Evolutionary conservation across 2,797 vertebrate genomes (phyloP), one percentile per base, ranked within the genome.

Genomic region (Odontamblyopus lacepedii): DNA sequence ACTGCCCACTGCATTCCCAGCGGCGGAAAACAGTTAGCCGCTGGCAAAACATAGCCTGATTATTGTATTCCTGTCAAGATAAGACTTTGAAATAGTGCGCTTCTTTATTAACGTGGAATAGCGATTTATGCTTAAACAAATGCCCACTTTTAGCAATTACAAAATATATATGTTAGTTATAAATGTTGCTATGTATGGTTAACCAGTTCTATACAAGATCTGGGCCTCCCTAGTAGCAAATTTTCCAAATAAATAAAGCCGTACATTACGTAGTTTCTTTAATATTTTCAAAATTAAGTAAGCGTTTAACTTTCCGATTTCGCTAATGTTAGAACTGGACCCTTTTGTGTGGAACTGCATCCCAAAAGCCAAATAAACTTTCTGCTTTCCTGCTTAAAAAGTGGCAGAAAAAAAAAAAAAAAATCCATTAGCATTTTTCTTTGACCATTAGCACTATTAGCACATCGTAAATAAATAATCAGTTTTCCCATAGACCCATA

Each of bases 1-100:
- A 56, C 66, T 68, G 66, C 51, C 32, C 50, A 68, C 51, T 35
- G 32, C 53, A 38, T 68, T 68, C 30, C 53, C 51, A n/a, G 16
- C 9, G 30, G 7, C 3, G 27, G 19, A 35, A 56, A 56, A 35
- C 51, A 23, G 51, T 57, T 23, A 38, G 29, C 51, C 30, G 30
- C 30, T 15, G 57, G 30, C 44, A 50, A 66, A 29, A 51, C 15
- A 51, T 30, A 11, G 23, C 63, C 4, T 6, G 11, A 23, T 27
- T 26, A n/a, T 26, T 64, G 26, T 51, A 27, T 51, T 50, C 6
- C 6, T 66, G 23, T 66, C 64, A 51, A 29, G 23, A 29, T 66
- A 29, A 50, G 35, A 11, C 5, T 19, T 16, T 30, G 57, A 16
- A 56, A 29, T 60, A 56, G 23, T 26, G 8, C 23, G 53, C 53